Evolutionary conservation across 2,888 invertebrate genomes (phyloP), one percentile per base, ranked within the genome.

Genomic region (Limnephilus rhombicus): DNA sequence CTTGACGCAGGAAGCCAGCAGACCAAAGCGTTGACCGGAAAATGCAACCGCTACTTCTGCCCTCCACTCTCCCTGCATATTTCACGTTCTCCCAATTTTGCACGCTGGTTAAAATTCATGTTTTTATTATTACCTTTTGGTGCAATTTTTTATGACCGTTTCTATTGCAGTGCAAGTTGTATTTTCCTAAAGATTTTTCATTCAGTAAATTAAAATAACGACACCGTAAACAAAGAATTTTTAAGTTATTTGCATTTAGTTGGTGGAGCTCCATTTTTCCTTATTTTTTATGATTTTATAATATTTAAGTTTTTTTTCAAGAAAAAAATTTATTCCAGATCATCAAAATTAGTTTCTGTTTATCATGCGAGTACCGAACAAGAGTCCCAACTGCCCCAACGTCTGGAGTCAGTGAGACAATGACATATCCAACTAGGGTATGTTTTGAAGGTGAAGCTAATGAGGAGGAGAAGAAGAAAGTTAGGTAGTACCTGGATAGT

Each of bases 21-120:
- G 86, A 68, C 80, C 83, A 86, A 91, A 80, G 92, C 92, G 90
- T 92, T 92, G 92, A 92, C 92, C 92, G 92, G 92, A 92, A 92
- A 91, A 91, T 92, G 90, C 91, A 91, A 87, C 92, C 87, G 80
- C 90, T 89, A 80, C 88, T 89, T 49, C 80, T 87, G 5, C 68
- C 24, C 68, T 24, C 24, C n/a, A 34, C 85, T 81, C 31, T 29
- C 49, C 53, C 49, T 90, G 87, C 86, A 92, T 91, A 91, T 91
- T 91, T 92, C 91, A 86, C 91, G 68, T 91, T 83, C 86, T 92
- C 87, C 68, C 41, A 89, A 41, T 91, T 91, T 92, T 37, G 68
- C 37, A 88, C 89, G 68, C 89, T 91, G 89, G 89, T 92, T 90
- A 85, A 86, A 92, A 91, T 91, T 89, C 91, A 89, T 92, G 85